phyloP scores from a whole-genome alignment of 2,888 invertebrate genomes.

The Dysmachus trigonus region DNA sequence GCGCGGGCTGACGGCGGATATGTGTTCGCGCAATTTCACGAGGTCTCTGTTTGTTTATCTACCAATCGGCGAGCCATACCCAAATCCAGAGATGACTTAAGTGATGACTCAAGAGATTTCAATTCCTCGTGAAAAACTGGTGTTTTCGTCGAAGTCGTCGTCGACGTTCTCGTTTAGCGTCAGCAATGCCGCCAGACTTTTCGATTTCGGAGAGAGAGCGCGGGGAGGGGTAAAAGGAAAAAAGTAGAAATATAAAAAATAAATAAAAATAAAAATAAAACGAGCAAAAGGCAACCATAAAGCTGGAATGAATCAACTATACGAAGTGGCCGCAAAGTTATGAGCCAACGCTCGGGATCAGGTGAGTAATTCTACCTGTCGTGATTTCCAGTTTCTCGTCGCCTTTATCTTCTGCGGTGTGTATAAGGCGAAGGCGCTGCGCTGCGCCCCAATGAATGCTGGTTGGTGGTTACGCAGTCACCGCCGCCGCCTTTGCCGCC shows the following conservation, averaged over 20 bases:
- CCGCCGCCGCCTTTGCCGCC: too few species aligned
- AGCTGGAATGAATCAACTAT: constrained; percentile 22
- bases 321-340: background rate
- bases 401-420: background rate
- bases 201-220: background rate
- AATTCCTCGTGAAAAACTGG: constrained; percentile 3
- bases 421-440: background rate
- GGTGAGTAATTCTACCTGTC: constrained; percentile 39
- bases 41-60: background rate
- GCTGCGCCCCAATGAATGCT: background rate
- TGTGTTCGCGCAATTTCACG: background rate
- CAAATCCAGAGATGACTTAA: constrained; percentile 37
- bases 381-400: constrained; percentile 33
- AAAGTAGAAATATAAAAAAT: background rate
- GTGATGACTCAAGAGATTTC: constrained; percentile 32
- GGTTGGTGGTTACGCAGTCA: too few species aligned
- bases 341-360: constrained; percentile 1
- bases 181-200: background rate
- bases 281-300: background rate
- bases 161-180: background rate
- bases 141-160: background rate
- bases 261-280: background rate
- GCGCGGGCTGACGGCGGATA: background rate
- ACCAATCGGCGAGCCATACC: background rate
- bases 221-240: background rate